A percentile compares a stretch with the other conserved stretches of the same genome.
Conservation (phyloP, 2,113 vertebrate species). For the Oplegnathus fasciatus region DNA sequence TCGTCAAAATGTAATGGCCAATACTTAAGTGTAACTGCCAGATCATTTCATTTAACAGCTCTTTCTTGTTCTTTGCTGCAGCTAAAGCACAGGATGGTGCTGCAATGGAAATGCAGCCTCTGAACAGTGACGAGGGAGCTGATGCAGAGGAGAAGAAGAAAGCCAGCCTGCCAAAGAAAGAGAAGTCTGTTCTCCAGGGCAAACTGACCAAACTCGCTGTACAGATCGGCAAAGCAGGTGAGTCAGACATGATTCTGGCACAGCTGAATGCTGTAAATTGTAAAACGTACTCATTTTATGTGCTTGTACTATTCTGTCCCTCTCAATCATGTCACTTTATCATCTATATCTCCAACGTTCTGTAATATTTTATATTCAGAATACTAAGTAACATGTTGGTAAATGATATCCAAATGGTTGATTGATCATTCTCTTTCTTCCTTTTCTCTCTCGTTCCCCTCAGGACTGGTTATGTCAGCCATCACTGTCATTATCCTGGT, state of each 20-base stretch:
- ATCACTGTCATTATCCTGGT: constrained; percentile 99
- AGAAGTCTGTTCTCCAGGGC: constrained; percentile 98
- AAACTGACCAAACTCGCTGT: constrained; percentile 98
- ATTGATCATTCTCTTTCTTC: too few species aligned
- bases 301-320: not conserved
- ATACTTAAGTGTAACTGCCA: not conserved
- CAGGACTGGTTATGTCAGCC: constrained; percentile 98
- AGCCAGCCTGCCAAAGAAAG: constrained; percentile 95
- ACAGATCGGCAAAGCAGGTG: constrained; percentile 99
- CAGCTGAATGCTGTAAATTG: not conserved
- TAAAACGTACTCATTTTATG: not conserved
- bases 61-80: constrained; percentile 62
- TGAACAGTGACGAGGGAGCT: constrained; percentile 94
- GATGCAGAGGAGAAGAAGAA: constrained; percentile 97
- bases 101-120: constrained; percentile 99
- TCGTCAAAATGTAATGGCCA: not conserved
- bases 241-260: constrained; percentile 24
- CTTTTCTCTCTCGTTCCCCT: constrained; percentile 31
- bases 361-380: not conserved
- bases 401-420: too few species aligned
- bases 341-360: not conserved
- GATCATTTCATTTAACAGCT: not conserved
- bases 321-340: not conserved
- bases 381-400: not conserved
- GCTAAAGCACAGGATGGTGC: constrained; percentile 99